Percentiles rank a stretch among this genome's conserved stretches.
phyloP scores from a whole-genome alignment of 2,797 vertebrate species.

The Artibeus jamaicensis region DNA sequence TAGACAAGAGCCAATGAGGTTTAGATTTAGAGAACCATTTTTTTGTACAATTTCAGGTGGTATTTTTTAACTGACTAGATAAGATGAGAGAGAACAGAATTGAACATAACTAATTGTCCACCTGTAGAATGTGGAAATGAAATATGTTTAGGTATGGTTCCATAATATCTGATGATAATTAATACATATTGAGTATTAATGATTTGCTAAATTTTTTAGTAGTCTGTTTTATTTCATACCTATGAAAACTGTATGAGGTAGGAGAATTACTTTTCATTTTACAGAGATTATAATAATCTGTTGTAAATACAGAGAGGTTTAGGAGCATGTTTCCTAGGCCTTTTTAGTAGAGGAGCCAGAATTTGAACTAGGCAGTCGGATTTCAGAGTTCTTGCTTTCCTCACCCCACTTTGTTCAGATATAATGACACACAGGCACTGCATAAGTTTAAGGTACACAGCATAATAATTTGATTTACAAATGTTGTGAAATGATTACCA shows the following conservation, averaged over 20 bases:
- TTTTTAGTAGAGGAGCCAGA: not conserved
- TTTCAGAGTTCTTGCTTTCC: not conserved
- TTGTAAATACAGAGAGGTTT: not conserved
- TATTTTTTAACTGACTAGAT: not conserved
- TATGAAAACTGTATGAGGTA: not conserved
- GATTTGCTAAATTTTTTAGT: not conserved
- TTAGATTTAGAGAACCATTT: not conserved
- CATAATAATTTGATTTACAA: not conserved
- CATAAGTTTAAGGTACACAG: not conserved
- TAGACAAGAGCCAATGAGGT: not conserved
- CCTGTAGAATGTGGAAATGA: not conserved
- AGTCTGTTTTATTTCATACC: not conserved
- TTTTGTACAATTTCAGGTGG: not conserved
- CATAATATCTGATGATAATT: not conserved
- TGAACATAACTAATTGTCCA: not conserved
- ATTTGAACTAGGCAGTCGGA: not conserved
- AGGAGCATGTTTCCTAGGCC: not conserved
- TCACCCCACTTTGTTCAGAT: not conserved
- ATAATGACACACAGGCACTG: not conserved
- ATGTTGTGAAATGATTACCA: not conserved
- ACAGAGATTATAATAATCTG: not conserved
- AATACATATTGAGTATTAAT: not conserved
- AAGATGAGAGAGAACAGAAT: not conserved
- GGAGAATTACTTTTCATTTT: not conserved
- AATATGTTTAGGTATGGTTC: not conserved